These are phyloP conservation scores for Hemaris fuciformis DNA, from an alignment of 2,888 invertebrate species.

Conservation along the genomic window DNA sequence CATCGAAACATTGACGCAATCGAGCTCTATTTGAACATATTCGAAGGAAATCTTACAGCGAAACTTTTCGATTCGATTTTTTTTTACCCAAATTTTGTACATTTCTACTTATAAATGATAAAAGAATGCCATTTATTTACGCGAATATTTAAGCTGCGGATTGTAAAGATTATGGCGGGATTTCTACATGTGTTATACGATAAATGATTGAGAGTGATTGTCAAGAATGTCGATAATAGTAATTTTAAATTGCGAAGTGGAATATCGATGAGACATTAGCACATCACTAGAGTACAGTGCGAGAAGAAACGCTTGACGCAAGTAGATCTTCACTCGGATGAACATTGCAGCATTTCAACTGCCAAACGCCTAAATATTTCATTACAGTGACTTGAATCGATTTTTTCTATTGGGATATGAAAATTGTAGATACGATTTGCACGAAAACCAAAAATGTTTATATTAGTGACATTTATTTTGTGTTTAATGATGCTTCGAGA, in stretches of 20 bases:
- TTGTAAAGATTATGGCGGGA: neutral
- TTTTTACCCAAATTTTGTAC: conserved; percentile 50
- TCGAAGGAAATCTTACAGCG: conserved; percentile 30
- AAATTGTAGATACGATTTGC: conserved; percentile 53
- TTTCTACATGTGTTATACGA: neutral
- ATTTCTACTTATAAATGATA: conserved; percentile 32
- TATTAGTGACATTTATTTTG: conserved; percentile 51
- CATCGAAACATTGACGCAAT: neutral
- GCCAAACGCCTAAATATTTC: conserved; percentile 2
- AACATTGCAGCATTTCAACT: neutral
- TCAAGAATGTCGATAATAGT: neutral
- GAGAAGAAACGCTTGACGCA: neutral
- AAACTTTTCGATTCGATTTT: conserved; percentile 38
- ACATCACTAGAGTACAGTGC: neutral
- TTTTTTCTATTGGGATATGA: conserved; percentile 53
- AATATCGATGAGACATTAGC: neutral
- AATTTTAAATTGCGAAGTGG: neutral
- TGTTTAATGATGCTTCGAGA: conserved; percentile 24
- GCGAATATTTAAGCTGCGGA: neutral
- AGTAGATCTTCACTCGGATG: neutral
- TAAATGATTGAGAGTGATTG: neutral
- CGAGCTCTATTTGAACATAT: conserved; percentile 36
- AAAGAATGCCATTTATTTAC: neutral
- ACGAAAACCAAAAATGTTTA: conserved; percentile 70
- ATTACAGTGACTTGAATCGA: neutral